Percentiles rank a stretch among this genome's conserved stretches.
phyloP scores from a whole-genome alignment of 2,888 invertebrate species.

The Drosophila paranaensis region DNA sequence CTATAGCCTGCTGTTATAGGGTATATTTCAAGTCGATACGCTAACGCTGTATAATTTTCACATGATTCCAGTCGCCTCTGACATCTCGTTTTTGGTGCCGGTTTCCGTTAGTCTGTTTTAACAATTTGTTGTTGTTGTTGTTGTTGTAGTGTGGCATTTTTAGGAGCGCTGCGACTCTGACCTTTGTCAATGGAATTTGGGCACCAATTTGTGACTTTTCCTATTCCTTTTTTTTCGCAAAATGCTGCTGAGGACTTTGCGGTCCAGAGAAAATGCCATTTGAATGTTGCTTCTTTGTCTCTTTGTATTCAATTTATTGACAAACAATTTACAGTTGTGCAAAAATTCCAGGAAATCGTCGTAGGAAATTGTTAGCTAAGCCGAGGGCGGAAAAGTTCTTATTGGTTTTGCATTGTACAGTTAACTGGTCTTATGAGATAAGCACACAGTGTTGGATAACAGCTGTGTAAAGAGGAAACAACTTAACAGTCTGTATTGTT shows the following conservation, averaged over 20 bases:
- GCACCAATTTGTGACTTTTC: slow-evolving; percentile 23
- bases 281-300: slow-evolving; percentile 13
- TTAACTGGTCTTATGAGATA: not conserved
- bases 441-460: not conserved
- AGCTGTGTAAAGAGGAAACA: not conserved
- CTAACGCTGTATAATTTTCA: slow-evolving; percentile 25
- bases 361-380: not conserved
- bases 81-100: slow-evolving; percentile 55
- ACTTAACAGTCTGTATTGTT: not conserved
- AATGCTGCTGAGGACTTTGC: slow-evolving; percentile 45
- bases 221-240: slow-evolving; percentile 42
- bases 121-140: slow-evolving; percentile 42
- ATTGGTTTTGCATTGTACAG: not conserved
- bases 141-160: slow-evolving; percentile 51
- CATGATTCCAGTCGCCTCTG: slow-evolving; percentile 50
- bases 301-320: slow-evolving; percentile 32
- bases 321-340: slow-evolving; percentile 29
- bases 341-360: not conserved
- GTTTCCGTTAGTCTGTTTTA: slow-evolving; percentile 42
- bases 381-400: not conserved
- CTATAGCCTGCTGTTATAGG: not conserved
- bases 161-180: slow-evolving; percentile 65
- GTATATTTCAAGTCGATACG: slow-evolving; percentile 20
- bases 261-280: slow-evolving; percentile 20
- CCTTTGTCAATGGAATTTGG: slow-evolving; percentile 76